Percentiles rank a stretch among this genome's conserved stretches.
phyloP scores from a whole-genome alignment of 1,140 invertebrate genomes.

The Procambarus virginalis region DNA sequence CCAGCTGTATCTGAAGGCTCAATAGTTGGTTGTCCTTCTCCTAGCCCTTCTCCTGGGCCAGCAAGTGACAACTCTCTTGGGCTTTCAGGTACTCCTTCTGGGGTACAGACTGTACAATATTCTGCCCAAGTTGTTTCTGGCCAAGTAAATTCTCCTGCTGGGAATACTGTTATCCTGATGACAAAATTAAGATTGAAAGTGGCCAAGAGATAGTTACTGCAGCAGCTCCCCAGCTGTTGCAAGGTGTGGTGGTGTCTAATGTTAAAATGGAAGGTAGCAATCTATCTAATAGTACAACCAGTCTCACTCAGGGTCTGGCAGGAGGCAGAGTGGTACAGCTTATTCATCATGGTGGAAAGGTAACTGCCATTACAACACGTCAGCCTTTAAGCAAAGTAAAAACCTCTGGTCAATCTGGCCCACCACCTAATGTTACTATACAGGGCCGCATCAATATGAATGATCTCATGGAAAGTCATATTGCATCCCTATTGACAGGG shows the following conservation, averaged over 20 bases:
- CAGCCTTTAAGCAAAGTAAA: conserved; percentile 67
- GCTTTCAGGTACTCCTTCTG: conserved; percentile 19
- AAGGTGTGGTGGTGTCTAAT: conserved; percentile 69
- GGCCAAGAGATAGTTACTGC: conserved; percentile 47
- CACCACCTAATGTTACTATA: conserved; percentile 70
- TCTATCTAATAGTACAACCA: conserved; percentile 46
- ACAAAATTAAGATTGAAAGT: conserved; percentile 56
- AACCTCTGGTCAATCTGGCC: conserved; percentile 50
- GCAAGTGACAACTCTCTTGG: conserved; percentile 64
- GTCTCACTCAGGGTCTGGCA: conserved; percentile 57
- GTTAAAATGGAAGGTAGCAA: conserved; percentile 66
- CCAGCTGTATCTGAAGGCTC: conserved; percentile 63
- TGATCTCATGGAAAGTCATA: conserved; percentile 69
- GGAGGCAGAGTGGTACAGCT: conserved; percentile 69
- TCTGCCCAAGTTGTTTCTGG: conserved; percentile 28
- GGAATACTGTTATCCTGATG: conserved; percentile 33
- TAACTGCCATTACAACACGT: conserved; percentile 69
- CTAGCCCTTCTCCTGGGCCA: conserved; percentile 73
- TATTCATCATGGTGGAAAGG: conserved; percentile 67
- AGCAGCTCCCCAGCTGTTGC: conserved; percentile 53
- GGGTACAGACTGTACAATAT: conserved; percentile 41
- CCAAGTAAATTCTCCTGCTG: conserved; percentile 37
- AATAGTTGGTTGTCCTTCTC: conserved; percentile 73
- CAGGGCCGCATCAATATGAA: conserved; percentile 69
- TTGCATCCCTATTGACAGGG: conserved; percentile 65